Evolutionary conservation across 2,888 invertebrate species (phyloP).

Genomic region (Cantharis lateralis): DNA sequence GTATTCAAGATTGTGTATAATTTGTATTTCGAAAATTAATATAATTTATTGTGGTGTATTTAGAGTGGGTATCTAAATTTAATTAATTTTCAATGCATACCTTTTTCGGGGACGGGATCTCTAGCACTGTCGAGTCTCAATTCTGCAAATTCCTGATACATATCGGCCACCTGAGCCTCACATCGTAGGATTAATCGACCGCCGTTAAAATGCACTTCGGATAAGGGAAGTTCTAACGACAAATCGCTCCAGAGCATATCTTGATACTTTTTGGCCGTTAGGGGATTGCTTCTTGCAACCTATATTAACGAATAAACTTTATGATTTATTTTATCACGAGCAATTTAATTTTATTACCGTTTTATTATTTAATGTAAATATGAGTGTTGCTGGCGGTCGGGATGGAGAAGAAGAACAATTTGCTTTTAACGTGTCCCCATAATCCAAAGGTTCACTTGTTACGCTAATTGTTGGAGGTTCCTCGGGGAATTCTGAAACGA

Average conservation of each 20-base stretch:
- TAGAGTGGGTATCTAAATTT: neutral
- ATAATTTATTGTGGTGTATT: neutral
- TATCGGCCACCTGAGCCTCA: slow-evolving; percentile 69
- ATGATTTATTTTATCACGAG: slow-evolving; percentile 1
- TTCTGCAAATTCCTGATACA: slow-evolving; percentile 72
- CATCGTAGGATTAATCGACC: slow-evolving; percentile 74
- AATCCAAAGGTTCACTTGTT: slow-evolving; percentile 74
- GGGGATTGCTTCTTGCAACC: slow-evolving; percentile 50
- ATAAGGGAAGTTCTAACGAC: slow-evolving; percentile 61
- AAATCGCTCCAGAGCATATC: slow-evolving; percentile 64
- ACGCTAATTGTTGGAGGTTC: slow-evolving; percentile 70
- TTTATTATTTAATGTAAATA: slow-evolving; percentile 77
- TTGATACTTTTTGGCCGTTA: slow-evolving; percentile 56
- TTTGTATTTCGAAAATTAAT: neutral
- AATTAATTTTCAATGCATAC: slow-evolving; percentile 54
- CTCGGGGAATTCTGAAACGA: slow-evolving; percentile 70
- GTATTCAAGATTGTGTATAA: neutral
- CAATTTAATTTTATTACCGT: slow-evolving; percentile 61
- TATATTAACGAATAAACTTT: slow-evolving; percentile 7
- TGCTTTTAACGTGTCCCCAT: slow-evolving; percentile 73
- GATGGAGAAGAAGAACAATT: slow-evolving; percentile 81
- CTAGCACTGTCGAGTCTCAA: slow-evolving; percentile 72
- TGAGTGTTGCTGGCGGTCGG: slow-evolving; percentile 73
- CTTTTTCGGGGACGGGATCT: slow-evolving; percentile 81
- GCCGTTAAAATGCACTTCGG: slow-evolving; percentile 63